Evolutionary conservation across 2,797 vertebrate genomes (phyloP).

Genomic region (Fratercula arctica): DNA sequence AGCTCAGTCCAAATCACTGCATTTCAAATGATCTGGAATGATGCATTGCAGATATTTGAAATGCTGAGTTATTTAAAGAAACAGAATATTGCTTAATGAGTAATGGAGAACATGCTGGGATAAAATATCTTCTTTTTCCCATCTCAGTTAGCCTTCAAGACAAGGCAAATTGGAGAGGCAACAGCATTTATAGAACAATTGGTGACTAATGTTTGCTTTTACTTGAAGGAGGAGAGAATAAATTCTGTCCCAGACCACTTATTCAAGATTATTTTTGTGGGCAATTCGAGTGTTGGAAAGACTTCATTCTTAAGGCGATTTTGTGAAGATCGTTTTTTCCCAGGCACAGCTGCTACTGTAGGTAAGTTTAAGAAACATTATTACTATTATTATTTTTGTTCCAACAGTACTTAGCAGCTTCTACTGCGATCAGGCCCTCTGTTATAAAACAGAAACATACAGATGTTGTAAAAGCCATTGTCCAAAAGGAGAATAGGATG

Average conservation of each 20-base stretch:
- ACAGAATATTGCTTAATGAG: not conserved
- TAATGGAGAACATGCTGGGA: not conserved
- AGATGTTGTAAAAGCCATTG: not conserved
- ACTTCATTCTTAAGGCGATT: conserved; percentile 88
- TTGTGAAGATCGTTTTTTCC: conserved; percentile 84
- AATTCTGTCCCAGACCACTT: conserved; percentile 81
- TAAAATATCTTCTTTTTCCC: not conserved
- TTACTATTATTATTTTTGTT: not conserved
- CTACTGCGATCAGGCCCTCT: not conserved
- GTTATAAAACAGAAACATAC: not conserved
- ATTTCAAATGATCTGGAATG: not conserved
- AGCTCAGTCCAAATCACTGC: not conserved
- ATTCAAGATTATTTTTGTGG: conserved; percentile 92
- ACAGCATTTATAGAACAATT: not conserved
- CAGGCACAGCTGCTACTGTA: conserved; percentile 87
- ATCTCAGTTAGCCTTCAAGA: not conserved
- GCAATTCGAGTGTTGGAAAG: conserved; percentile 93
- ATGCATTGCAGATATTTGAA: not conserved
- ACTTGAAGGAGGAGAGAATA: conserved; percentile 79
- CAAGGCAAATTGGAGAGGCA: not conserved
- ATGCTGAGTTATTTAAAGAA: conserved; percentile 29
- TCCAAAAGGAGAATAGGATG: not conserved
- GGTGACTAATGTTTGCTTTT: conserved; percentile 23
- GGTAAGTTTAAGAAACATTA: conserved; percentile 76
- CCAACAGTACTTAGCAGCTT: not conserved